Base-by-base conservation (phyloP, 2,113 vertebrate genomes). In the Amphilophus citrinellus region DNA sequence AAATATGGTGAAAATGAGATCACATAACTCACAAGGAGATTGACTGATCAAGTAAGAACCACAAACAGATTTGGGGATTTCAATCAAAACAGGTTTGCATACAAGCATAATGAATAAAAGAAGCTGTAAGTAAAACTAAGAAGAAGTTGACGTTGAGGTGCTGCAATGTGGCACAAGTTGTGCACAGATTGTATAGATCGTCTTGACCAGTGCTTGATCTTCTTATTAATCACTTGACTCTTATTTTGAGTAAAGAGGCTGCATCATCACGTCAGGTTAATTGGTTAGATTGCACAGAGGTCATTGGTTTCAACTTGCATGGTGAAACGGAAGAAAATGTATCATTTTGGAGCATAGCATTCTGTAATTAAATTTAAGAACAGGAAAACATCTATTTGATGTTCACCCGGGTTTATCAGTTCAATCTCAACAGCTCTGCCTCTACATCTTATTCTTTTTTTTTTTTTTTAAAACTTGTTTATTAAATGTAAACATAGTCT, bases 291-390 rank as follows among this genome's bases (percentile, higher is more conserved):
- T 83, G 37, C 10, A 42, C 32, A 11, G 24, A 77, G 79, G 76
- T 30, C 73, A 50, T 58, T 39, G 9, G 24, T 76, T 85, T 65
- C 11, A 37, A 32, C 22, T n/a, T 37, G 37, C 10, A 50, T 39
- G 56, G 22, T 35, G 22, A 89, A 90, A 89, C 61, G 37, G 39
- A 71, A 78, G 59, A 59, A 84, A 87, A 84, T 82, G 7, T 9
- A 11, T 86, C 4, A 62, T 77, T 83, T 83, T 78, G 63, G 14
- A 77, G 65, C 53, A 5, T 87, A 44, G 79, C 42, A 2, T 44
- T 75, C 13, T 61, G 14, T 88, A 87, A 90, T 90, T 91, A 17
- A 84, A 89, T 85, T 90, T 44, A 77, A 63, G 15, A 63, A 61
- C 35, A 17, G 4, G 65, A 27, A 13, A 9, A 84, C 39, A 42